Evolutionary conservation across 2,113 vertebrate species (phyloP).

Genomic region (Bos javanicus): DNA sequence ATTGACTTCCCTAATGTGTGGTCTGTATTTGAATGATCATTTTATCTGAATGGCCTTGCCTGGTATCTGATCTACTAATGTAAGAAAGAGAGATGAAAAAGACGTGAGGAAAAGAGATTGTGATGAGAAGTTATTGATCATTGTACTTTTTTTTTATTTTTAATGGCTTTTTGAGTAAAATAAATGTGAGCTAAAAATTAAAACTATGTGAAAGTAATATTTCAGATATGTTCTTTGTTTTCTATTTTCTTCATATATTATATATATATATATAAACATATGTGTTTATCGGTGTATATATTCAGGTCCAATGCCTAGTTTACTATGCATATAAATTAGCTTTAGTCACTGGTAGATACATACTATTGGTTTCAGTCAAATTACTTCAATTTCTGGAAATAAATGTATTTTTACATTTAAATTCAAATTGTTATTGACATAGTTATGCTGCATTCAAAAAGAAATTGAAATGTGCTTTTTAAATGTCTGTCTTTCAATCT

Average conservation of each 20-base stretch:
- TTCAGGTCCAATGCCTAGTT: neutral
- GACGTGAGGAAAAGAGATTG: slow-evolving; percentile 65
- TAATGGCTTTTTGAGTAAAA: neutral
- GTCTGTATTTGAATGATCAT: neutral
- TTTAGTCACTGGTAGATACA: neutral
- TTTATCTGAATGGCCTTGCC: neutral
- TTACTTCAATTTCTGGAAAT: slow-evolving; percentile 25
- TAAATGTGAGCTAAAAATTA: neutral
- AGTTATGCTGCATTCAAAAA: neutral
- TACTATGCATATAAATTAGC: neutral
- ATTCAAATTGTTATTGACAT: slow-evolving; percentile 26
- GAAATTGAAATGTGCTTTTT: neutral
- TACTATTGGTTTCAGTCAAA: neutral
- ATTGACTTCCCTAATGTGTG: neutral
- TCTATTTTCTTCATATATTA: neutral
- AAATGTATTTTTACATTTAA: slow-evolving; percentile 30
- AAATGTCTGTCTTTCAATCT: slow-evolving; percentile 6
- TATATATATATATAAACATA: neutral
- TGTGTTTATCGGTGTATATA: neutral
- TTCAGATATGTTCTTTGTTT: neutral
- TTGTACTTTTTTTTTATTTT: neutral
- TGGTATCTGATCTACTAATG: neutral
- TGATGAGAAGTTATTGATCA: neutral
- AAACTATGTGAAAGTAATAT: neutral
- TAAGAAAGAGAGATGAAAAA: slow-evolving; percentile 66